Percentiles rank a stretch among this genome's conserved stretches.
These are phyloP conservation scores for Sceloporus undulatus DNA, from an alignment of 2,113 vertebrate genomes.

Conservation along the genomic window DNA sequence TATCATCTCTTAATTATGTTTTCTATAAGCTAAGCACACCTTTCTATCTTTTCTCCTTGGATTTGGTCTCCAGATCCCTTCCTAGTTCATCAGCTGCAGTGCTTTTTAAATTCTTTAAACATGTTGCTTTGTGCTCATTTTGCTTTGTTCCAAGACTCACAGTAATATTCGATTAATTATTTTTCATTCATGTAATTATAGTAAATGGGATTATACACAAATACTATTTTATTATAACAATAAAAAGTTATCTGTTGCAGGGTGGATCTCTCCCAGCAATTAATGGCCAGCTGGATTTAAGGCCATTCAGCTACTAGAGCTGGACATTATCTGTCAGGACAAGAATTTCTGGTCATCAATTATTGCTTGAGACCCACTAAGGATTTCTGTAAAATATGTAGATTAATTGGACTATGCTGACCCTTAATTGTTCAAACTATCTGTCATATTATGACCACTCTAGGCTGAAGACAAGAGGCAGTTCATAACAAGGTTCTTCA, in stretches of 20 bases:
- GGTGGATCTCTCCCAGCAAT: conserved; percentile 53
- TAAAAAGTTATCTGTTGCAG: conserved; percentile 42
- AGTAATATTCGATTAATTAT: conserved; percentile 52
- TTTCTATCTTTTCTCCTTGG: not conserved
- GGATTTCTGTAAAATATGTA: conserved; percentile 52
- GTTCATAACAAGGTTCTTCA: conserved; percentile 52
- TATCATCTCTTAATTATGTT: not conserved
- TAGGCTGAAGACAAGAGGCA: conserved; percentile 51
- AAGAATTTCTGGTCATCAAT: conserved; percentile 62
- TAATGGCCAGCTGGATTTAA: conserved; percentile 66
- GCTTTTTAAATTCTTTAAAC: not conserved
- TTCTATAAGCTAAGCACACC: not conserved
- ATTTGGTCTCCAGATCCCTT: not conserved
- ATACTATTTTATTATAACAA: not conserved
- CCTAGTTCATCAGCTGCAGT: not conserved
- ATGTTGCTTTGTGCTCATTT: not conserved
- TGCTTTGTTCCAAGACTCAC: not conserved
- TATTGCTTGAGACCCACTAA: conserved; percentile 59
- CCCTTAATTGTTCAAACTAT: conserved; percentile 58
- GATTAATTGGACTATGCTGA: conserved; percentile 66
- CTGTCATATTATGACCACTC: conserved; percentile 32
- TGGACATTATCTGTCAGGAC: conserved; percentile 59
- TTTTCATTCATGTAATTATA: conserved; percentile 59
- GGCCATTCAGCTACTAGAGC: conserved; percentile 46
- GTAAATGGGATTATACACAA: conserved; percentile 42